Conservation (phyloP, 2,113 vertebrate species). For the Austrofundulus limnaeus region DNA sequence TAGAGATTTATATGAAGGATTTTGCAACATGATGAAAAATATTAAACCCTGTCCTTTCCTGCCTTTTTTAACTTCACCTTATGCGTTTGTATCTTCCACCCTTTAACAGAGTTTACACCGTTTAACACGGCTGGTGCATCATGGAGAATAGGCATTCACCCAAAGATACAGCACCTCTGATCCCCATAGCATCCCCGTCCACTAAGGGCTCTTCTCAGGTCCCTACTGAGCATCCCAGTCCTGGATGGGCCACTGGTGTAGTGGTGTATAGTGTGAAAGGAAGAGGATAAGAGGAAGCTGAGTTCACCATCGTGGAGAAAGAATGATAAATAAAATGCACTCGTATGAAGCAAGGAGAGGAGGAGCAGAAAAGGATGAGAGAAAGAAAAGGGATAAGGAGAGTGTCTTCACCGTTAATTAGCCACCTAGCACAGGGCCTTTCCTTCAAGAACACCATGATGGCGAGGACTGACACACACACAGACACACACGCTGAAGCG, state of each 20-base stretch:
- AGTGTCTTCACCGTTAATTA: slow-evolving; percentile 98
- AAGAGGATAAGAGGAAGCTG: slow-evolving; percentile 45
- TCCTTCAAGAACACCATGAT: slow-evolving; percentile 86
- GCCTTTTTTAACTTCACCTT: background rate
- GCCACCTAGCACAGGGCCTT: slow-evolving; percentile 91
- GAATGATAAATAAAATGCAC: slow-evolving; percentile 71
- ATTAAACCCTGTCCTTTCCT: background rate
- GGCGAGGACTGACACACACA: slow-evolving; percentile 55
- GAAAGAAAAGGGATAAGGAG: slow-evolving; percentile 82
- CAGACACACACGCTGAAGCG: slow-evolving; percentile 51
- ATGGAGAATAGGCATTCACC: slow-evolving; percentile 35
- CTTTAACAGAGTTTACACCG: slow-evolving; percentile 5
- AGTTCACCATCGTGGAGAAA: slow-evolving; percentile 48
- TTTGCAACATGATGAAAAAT: background rate
- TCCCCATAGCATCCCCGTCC: slow-evolving; percentile 41
- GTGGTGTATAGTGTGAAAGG: slow-evolving; percentile 47
- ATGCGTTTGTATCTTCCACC: background rate
- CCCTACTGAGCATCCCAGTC: slow-evolving; percentile 50
- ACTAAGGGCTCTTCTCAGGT: slow-evolving; percentile 46
- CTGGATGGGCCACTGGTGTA: slow-evolving; percentile 44
- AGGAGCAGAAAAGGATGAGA: slow-evolving; percentile 58
- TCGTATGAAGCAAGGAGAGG: slow-evolving; percentile 72
- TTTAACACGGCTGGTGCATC: slow-evolving; percentile 34
- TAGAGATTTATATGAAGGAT: too few relatives aligned
- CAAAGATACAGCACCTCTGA: slow-evolving; percentile 32